phyloP scores from a whole-genome alignment of 53 echinoderm and acorn worm species.

The Echinometra lucunter region DNA sequence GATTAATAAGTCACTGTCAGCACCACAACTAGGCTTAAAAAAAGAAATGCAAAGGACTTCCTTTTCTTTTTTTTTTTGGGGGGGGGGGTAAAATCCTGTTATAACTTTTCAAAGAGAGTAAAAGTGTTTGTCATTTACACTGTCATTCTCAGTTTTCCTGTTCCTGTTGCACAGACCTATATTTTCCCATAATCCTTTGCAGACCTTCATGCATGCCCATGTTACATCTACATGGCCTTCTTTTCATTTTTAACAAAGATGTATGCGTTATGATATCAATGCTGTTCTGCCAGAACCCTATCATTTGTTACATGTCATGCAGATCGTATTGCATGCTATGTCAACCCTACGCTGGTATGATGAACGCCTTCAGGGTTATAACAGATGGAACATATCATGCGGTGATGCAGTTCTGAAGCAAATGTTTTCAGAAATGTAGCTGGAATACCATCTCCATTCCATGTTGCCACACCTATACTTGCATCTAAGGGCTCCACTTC shows the following conservation, averaged over 20 bases:
- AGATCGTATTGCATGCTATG: not conserved
- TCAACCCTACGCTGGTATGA: not conserved
- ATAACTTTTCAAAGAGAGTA: not conserved
- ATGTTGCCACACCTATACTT: not conserved
- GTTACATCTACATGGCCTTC: not conserved
- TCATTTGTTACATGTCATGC: slow-evolving; percentile 2
- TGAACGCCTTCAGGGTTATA: not conserved
- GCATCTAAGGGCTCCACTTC: not conserved
- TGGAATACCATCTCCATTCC: not conserved
- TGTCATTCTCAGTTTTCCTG: not conserved
- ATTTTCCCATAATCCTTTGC: not conserved
- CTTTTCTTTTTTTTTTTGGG: no score
- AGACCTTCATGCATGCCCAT: not conserved
- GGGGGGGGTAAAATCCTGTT: not conserved
- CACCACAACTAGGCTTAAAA: no score
- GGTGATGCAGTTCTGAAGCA: not conserved
- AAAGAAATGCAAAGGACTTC: no score
- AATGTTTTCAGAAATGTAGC: not conserved
- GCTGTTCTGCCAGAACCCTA: not conserved
- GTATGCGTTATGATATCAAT: no score
- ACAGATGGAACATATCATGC: slow-evolving; percentile 25
- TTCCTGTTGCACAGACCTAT: not conserved
- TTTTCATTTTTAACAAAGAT: not conserved
- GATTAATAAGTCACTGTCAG: no score
- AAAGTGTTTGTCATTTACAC: not conserved